These are phyloP conservation scores for Podiceps cristatus DNA, from an alignment of 2,113 vertebrate genomes.

Conservation along the genomic window DNA sequence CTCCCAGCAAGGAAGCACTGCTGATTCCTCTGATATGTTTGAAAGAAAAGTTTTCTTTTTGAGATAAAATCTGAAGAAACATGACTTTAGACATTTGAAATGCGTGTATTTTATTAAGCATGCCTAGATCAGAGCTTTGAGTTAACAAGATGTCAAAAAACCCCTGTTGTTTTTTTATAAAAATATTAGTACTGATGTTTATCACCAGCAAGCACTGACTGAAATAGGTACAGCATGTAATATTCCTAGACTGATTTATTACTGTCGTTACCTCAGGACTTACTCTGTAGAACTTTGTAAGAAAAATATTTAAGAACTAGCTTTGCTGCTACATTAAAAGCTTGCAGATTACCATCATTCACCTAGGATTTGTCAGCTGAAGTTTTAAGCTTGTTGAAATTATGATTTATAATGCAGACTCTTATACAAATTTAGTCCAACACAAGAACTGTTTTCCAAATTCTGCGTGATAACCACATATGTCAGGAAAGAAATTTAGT, in stretches of 20 bases:
- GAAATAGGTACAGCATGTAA: not conserved
- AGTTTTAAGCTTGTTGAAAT: not conserved
- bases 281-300: not conserved
- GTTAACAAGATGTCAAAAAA: not conserved
- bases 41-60: not conserved
- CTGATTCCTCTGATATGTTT: not conserved
- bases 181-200: not conserved
- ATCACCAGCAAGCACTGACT: not conserved
- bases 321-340: not conserved
- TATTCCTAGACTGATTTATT: not conserved
- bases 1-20: fast-evolving
- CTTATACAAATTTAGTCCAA: not conserved
- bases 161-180: fast-evolving
- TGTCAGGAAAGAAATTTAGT: not conserved
- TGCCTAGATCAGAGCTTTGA: not conserved
- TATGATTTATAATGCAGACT: not conserved
- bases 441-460: not conserved
- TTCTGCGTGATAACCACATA: fast-evolving
- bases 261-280: not conserved
- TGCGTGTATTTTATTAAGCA: not conserved
- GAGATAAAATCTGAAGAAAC: not conserved
- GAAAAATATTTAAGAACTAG: not conserved
- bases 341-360: not conserved
- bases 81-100: not conserved
- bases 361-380: not conserved